phyloP scores from a whole-genome alignment of 2,888 invertebrate species.

The Agonopterix subpropinquella region DNA sequence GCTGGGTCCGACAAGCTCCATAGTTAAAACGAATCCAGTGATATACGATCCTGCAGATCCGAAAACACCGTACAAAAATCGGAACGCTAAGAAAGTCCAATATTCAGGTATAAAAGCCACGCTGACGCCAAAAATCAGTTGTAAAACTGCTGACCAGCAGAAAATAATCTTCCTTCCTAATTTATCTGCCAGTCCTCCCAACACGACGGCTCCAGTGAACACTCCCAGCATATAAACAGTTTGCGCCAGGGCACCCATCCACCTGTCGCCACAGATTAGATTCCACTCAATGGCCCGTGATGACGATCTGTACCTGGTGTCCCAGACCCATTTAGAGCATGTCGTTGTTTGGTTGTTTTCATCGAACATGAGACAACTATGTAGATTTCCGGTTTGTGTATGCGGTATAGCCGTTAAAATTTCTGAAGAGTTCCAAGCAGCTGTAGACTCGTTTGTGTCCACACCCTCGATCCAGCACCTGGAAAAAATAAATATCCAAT shows the following conservation, averaged over 20 bases:
- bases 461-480: slow-evolving; percentile 78
- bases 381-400: slow-evolving; percentile 66
- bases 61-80: slow-evolving; percentile 86
- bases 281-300: slow-evolving; percentile 89
- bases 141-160: slow-evolving; percentile 85
- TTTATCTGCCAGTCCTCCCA: slow-evolving; percentile 89
- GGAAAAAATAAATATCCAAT: slow-evolving; percentile 29
- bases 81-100: slow-evolving; percentile 79
- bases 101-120: slow-evolving; percentile 88
- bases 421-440: slow-evolving; percentile 74
- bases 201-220: slow-evolving; percentile 86
- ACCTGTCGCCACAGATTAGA: slow-evolving; percentile 85
- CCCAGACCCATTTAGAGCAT: slow-evolving; percentile 80
- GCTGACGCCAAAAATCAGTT: slow-evolving; percentile 81
- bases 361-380: slow-evolving; percentile 76
- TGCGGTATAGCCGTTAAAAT: slow-evolving; percentile 76
- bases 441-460: slow-evolving; percentile 70
- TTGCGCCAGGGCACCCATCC: slow-evolving; percentile 89
- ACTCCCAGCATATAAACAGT: slow-evolving; percentile 89
- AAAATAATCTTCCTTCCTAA: slow-evolving; percentile 88
- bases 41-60: slow-evolving; percentile 88
- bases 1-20: slow-evolving; percentile 89
- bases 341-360: slow-evolving; percentile 42
- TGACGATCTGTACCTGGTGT: slow-evolving; percentile 81
- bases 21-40: slow-evolving; percentile 81